Percentiles rank a stretch among this genome's conserved stretches.
Evolutionary conservation across 2,888 invertebrate genomes (phyloP).

Genomic region (Macrosiphum euphorbiae): DNA sequence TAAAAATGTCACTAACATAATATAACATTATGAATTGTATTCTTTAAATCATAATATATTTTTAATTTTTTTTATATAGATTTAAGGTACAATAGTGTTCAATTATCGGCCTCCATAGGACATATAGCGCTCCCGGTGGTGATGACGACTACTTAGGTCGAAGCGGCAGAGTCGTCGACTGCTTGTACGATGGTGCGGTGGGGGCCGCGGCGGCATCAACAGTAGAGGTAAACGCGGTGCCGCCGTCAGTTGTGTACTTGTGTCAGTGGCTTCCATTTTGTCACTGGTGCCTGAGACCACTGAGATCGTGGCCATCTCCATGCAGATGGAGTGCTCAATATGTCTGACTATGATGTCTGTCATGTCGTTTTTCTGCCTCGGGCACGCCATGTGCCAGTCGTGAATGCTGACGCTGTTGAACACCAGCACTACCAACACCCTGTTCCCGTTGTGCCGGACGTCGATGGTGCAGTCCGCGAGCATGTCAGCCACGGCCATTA

Average conservation of each 20-base stretch:
- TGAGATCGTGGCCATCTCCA: not conserved
- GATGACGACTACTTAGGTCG: not conserved
- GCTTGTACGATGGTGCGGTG: no score
- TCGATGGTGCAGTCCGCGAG: not conserved
- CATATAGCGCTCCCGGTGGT: no score
- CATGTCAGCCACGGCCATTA: not conserved
- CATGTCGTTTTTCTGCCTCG: not conserved
- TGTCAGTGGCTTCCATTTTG: not conserved
- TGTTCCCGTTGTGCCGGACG: not conserved
- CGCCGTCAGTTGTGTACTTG: no score
- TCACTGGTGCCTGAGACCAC: not conserved
- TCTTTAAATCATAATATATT: no score
- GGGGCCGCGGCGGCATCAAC: not conserved
- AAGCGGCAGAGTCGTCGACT: not conserved
- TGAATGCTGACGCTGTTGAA: not conserved
- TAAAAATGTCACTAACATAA: no score
- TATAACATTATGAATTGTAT: no score
- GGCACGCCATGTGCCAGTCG: not conserved
- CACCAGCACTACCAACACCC: not conserved
- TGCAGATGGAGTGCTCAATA: not conserved
- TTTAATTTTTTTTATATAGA: not conserved
- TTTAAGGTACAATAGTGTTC: no score
- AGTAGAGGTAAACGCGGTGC: not conserved
- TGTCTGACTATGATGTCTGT: not conserved
- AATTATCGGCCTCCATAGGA: no score